Base-by-base conservation (phyloP, 1,140 invertebrate genomes). In the Ctenoplectra terminalis region DNA sequence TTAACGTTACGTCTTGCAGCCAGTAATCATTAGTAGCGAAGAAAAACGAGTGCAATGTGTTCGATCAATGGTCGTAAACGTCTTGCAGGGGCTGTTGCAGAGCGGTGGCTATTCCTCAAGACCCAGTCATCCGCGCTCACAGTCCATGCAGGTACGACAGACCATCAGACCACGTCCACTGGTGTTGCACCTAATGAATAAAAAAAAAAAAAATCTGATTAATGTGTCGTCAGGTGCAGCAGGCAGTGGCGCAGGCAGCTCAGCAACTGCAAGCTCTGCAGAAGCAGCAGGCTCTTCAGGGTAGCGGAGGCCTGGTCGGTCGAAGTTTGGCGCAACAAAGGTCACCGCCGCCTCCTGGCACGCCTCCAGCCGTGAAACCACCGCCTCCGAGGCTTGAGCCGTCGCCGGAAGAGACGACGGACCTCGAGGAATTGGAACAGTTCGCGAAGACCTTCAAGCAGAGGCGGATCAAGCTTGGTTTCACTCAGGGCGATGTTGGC, bases 401-500 rank as follows among this genome's bases (percentile, higher is more conserved):
- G 17, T 96, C 96, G 23, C 96, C 96, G 0, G 98, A 99, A 90
- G 98, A 99, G 92, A 98, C 98, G 20, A 98, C 98, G 15, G 98
- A 99, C 93, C 95, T 99, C 40, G 98, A 99, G 92, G 98, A 99
- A 91, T 94, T 99, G 43, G 98, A 99, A 92, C 98, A 99, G 90
- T 99, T 99, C 92, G 98, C 98, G 46, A 99, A 99, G 93, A 98
- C 98, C 11, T 99, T 99, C 93, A 99, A 99, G 91, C 98, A 99
- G 94, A 94, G 98, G 64, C 95, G 98, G 87, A 99, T 99, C 85
- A 99, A 99, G 94, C 95, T 99, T 85, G 98, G 99, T 34, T 99
- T 99, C 93, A 99, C 99, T 5, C 99, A 99, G 94, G 99, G 99
- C 40, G 99, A 99, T 92, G 99, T 99, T 11, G 99, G 99, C 1